Conservation (phyloP, 2,888 invertebrate species). For the Morpho achilles region DNA sequence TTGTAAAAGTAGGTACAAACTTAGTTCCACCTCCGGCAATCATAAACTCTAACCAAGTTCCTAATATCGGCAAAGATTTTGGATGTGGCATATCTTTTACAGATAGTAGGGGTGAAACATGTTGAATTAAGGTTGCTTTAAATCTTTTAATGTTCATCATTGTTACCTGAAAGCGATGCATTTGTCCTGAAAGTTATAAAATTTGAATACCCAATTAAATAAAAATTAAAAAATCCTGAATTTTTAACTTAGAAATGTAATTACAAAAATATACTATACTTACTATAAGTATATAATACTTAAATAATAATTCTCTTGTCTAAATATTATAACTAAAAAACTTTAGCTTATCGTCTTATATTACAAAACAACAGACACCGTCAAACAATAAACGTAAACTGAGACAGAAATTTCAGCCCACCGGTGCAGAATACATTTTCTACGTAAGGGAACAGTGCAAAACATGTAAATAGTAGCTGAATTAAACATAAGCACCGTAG, state of each 20-base stretch:
- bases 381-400: slow-evolving; percentile 34
- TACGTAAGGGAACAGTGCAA: slow-evolving; percentile 4
- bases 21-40: slow-evolving; percentile 53
- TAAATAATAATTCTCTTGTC: neutral
- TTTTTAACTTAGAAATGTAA: no score
- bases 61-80: slow-evolving; percentile 71
- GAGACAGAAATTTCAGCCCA: slow-evolving; percentile 28
- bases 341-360: slow-evolving; percentile 1
- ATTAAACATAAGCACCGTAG: slow-evolving; percentile 34
- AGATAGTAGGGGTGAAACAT: slow-evolving; percentile 14
- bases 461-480: slow-evolving; percentile 44
- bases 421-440: slow-evolving; percentile 1
- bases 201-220: neutral
- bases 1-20: slow-evolving; percentile 39
- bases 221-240: no score
- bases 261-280: no score
- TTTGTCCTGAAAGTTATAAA: neutral
- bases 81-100: slow-evolving; percentile 70
- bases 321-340: neutral
- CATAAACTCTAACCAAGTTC: slow-evolving; percentile 73
- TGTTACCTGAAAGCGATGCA: slow-evolving; percentile 7
- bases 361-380: slow-evolving; percentile 17
- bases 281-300: no score
- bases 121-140: slow-evolving; percentile 11
- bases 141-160: neutral